Evolutionary conservation across 2,113 vertebrate species (phyloP).

Genomic region (Rhinoderma darwinii): DNA sequence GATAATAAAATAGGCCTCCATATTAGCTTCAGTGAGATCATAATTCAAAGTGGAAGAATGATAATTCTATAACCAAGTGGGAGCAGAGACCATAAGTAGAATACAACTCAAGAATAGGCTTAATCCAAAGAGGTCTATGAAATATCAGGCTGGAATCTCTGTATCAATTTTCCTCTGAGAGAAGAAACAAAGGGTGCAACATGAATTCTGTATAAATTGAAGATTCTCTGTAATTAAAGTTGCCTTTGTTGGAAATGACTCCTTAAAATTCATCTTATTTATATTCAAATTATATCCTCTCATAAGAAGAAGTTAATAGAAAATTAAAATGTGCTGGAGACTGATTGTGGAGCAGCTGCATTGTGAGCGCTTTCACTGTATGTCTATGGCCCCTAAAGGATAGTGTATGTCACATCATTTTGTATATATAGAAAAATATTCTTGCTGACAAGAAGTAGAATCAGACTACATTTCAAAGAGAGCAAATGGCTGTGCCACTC

Average conservation of each 20-base stretch:
- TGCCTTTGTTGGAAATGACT: background rate
- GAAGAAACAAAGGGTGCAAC: background rate
- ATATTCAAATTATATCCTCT: conserved; percentile 10
- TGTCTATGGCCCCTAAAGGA: background rate
- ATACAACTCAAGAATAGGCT: background rate
- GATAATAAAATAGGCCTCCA: background rate
- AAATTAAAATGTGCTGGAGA: conserved; percentile 12
- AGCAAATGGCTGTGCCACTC: no score
- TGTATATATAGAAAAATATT: background rate
- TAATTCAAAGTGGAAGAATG: background rate
- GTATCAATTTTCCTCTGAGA: background rate
- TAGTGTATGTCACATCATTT: background rate
- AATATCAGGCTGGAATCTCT: background rate
- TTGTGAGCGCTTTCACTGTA: background rate
- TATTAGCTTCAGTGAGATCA: background rate
- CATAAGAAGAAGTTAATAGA: conserved; percentile 21
- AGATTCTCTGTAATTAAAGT: background rate
- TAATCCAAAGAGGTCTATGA: background rate
- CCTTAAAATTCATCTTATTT: background rate
- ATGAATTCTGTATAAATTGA: background rate
- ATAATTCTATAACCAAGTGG: background rate
- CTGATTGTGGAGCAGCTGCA: conserved; percentile 4
- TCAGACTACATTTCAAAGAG: background rate
- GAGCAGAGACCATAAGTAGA: background rate
- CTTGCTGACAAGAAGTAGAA: background rate